Conservation (phyloP, 2,888 invertebrate genomes). For the Athalia circularis region DNA sequence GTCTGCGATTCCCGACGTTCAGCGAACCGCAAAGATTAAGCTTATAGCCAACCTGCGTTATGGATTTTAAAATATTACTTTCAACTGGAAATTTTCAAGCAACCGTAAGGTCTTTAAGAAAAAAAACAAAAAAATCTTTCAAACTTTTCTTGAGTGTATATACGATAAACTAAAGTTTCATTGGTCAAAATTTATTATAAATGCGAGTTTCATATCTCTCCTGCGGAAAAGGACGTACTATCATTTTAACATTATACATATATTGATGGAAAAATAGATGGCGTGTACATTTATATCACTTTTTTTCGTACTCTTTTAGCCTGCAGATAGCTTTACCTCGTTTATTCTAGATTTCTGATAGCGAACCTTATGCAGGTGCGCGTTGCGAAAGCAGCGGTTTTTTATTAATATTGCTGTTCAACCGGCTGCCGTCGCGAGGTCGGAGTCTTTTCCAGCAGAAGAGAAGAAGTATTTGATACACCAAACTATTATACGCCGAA, state of each 20-base stretch:
- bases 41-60: neutral
- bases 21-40: conserved; percentile 22
- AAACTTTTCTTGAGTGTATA: too few species aligned
- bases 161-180: too few species aligned
- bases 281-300: too few species aligned
- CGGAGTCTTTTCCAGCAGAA: neutral
- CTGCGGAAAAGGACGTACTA: too few species aligned
- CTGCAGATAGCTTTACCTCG: neutral
- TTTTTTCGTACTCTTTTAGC: neutral
- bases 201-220: too few species aligned
- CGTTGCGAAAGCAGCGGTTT: conserved; percentile 26
- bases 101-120: neutral
- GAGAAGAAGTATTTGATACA: conserved; percentile 38
- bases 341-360: conserved; percentile 34
- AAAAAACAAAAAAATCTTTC: too few species aligned
- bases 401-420: conserved; percentile 37
- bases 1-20: conserved; percentile 5
- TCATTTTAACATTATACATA: too few species aligned
- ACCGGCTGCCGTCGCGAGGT: conserved; percentile 20
- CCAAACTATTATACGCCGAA: conserved; percentile 42
- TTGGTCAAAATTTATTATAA: too few species aligned
- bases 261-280: too few species aligned
- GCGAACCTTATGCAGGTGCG: conserved; percentile 1
- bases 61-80: conserved; percentile 16
- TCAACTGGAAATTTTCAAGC: neutral